Evolutionary conservation across 2,888 invertebrate species (phyloP).

Genomic region (Belgica antarctica): DNA sequence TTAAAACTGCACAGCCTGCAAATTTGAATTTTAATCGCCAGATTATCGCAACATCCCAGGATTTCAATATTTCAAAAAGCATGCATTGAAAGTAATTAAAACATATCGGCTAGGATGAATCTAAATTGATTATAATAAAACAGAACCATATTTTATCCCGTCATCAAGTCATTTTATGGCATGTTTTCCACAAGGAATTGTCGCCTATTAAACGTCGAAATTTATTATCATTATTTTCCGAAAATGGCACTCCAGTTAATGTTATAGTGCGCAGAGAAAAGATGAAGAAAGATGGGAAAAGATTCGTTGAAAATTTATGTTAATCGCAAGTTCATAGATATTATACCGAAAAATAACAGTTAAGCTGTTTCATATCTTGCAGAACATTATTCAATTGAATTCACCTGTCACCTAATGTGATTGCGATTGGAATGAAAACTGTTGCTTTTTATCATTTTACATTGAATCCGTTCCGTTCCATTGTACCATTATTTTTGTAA

Average conservation of each 20-base stretch:
- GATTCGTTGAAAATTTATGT: neutral
- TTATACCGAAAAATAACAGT: neutral
- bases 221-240: conserved; percentile 8
- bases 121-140: conserved; percentile 33
- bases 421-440: conserved; percentile 34
- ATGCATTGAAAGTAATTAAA: conserved; percentile 2
- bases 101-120: neutral
- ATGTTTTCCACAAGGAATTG: conserved; percentile 21
- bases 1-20: too few species aligned
- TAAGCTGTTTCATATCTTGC: neutral
- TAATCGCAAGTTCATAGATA: conserved; percentile 10
- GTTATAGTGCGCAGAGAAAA: neutral
- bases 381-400: conserved; percentile 18
- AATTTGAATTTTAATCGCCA: too few species aligned
- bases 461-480: conserved; percentile 18
- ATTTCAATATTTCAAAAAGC: too few species aligned
- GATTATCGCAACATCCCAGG: too few species aligned
- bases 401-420: conserved; percentile 34
- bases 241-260: conserved; percentile 20
- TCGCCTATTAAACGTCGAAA: conserved; percentile 2
- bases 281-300: neutral
- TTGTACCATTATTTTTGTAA: neutral
- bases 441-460: conserved; percentile 19
- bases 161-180: neutral
- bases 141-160: neutral